Conservation (phyloP, 2,113 vertebrate species). For the Forbesichthys papilliferus region DNA sequence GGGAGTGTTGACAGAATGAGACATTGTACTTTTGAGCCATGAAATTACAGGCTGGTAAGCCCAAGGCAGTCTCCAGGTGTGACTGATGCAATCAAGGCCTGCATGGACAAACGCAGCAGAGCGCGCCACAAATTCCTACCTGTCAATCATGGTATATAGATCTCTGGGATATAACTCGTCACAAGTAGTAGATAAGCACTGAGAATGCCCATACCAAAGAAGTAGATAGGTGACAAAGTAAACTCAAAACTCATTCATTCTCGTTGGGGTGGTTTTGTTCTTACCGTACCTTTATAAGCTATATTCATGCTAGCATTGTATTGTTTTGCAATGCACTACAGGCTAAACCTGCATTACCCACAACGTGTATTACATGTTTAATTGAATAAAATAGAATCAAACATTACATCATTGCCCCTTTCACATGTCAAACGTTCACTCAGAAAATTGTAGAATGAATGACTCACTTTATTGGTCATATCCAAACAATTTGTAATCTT, state of each 20-base stretch:
- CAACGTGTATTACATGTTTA: no score
- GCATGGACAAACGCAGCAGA: slow-evolving; percentile 64
- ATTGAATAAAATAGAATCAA: no score
- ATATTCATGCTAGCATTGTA: background rate
- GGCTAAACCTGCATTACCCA: no score
- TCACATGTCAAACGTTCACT: background rate
- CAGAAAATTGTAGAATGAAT: background rate
- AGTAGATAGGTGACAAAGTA: slow-evolving; percentile 17
- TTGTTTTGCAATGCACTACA: no score
- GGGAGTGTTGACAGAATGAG: slow-evolving; percentile 72
- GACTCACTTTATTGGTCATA: background rate
- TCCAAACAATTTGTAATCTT: background rate
- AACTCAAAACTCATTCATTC: slow-evolving; percentile 32
- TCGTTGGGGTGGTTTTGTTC: slow-evolving; percentile 1
- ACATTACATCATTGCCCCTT: background rate
- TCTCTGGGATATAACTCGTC: slow-evolving; percentile 55
- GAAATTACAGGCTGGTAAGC: slow-evolving; percentile 77
- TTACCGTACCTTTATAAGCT: no score
- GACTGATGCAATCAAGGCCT: slow-evolving; percentile 75
- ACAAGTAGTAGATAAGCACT: slow-evolving; percentile 19
- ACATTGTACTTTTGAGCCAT: slow-evolving; percentile 77
- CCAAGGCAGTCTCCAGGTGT: slow-evolving; percentile 75
- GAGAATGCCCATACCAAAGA: background rate
- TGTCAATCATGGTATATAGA: slow-evolving; percentile 65
- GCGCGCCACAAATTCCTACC: slow-evolving; percentile 60